Conservation (phyloP, 1,140 invertebrate genomes). For the Ericerus pela region DNA sequence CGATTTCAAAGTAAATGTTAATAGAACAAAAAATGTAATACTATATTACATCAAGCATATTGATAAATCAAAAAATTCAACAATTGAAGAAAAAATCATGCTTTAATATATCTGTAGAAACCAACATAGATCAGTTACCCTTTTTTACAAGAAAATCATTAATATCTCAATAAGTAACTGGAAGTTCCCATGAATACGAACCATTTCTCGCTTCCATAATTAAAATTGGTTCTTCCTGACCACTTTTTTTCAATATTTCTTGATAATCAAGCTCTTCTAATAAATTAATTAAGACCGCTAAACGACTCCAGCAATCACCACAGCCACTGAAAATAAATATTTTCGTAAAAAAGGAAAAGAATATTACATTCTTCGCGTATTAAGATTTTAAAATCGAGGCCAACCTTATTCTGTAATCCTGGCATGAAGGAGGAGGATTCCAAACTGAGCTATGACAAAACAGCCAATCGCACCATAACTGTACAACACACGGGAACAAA, state of each 20-base stretch:
- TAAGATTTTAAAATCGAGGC: constrained; percentile 13
- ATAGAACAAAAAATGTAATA: too few species aligned
- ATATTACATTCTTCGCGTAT: neutral
- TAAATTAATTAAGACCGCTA: constrained; percentile 59
- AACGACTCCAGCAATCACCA: constrained; percentile 59
- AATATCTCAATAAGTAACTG: too few species aligned
- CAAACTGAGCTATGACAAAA: constrained; percentile 64
- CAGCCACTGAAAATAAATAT: constrained; percentile 39
- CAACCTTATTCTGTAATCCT: constrained; percentile 55
- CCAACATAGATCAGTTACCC: too few species aligned
- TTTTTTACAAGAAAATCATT: too few species aligned
- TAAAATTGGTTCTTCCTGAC: constrained; percentile 12
- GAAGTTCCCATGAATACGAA: too few species aligned
- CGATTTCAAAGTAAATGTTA: too few species aligned
- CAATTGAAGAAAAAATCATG: too few species aligned
- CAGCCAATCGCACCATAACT: constrained; percentile 86
- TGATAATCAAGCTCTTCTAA: constrained; percentile 48
- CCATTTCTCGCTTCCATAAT: too few species aligned
- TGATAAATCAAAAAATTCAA: too few species aligned
- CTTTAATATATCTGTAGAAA: too few species aligned
- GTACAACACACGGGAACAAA: constrained; percentile 12
- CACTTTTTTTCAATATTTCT: constrained; percentile 20
- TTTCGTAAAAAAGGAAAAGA: neutral
- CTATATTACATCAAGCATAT: too few species aligned
- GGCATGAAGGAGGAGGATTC: constrained; percentile 68